Base-by-base conservation (phyloP, 2,113 vertebrate genomes). In the Miniopterus natalensis region DNA sequence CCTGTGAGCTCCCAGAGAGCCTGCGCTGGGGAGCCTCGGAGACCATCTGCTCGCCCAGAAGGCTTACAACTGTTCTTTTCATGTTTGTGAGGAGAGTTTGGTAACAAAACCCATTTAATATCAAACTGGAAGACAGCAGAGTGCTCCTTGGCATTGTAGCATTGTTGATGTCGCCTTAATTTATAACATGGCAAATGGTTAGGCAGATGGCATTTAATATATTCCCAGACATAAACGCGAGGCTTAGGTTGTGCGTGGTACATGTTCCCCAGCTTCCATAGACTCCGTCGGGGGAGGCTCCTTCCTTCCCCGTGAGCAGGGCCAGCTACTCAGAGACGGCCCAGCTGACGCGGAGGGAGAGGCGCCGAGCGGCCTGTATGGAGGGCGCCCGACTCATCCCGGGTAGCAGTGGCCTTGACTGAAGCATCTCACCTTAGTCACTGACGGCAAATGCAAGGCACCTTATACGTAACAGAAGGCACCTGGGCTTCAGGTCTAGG, bases 11-110 rank as follows among this genome's bases (percentile, higher is more conserved):
- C 98, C 97, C 97, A 91, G 97, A 70, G 57, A 98, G 97, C 90
- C 96, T 94, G 97, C 96, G 87, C 94, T 2, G 55, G 98, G 88
- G 80, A 98, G 97, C 98, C 98, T 95, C 97, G 17, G 89, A 94
- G 98, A 98, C 98, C 99, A 99, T 99, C 98, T 99, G 99, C 97
- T 98, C 97, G 96, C 98, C 98, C 98, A 98, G 98, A 98, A 98
- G 98, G 98, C 98, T 96, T 95, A 92, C 96, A 97, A 97, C 98
- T 98, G 98, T 98, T 99, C 98, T 98, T 98, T 98, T 98, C 98
- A 98, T 98, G 98, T 98, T 98, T 98, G 96, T 95, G 96, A 97
- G 97, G 98, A 97, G 98, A 98, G 98, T 99, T 98, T 98, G 98
- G 98, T 98, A 98, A 98, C 98, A 98, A 98, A 97, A 97, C 96